These are phyloP conservation scores for Zaprionus bogoriensis DNA, from an alignment of 2,888 invertebrate genomes.

Conservation along the genomic window DNA sequence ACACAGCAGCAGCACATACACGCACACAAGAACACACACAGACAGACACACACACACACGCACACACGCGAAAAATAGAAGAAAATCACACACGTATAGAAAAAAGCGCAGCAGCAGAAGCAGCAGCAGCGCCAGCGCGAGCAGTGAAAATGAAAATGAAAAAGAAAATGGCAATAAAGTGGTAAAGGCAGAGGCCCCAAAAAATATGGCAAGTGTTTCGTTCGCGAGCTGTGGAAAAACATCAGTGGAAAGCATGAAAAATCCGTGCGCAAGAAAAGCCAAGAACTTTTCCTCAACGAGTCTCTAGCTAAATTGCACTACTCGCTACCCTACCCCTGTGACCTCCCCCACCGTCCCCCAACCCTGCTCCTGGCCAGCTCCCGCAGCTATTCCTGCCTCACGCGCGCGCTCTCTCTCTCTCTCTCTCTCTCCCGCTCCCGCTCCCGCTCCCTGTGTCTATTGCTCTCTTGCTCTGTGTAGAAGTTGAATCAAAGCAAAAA, in stretches of 20 bases:
- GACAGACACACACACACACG: conserved; percentile 2
- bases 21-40: conserved; percentile 34
- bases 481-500: conserved; percentile 63
- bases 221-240: conserved; percentile 13
- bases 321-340: conserved; percentile 5
- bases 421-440: conserved; percentile 14
- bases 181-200: conserved; percentile 43
- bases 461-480: conserved; percentile 47
- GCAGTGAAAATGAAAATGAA: conserved; percentile 50
- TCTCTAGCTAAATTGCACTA: conserved; percentile 51
- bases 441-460: conserved; percentile 23
- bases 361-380: conserved; percentile 2
- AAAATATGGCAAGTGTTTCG: conserved; percentile 41
- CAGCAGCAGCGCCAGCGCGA: conserved; percentile 46
- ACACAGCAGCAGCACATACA: conserved; percentile 48
- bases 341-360: not conserved
- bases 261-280: conserved; percentile 29
- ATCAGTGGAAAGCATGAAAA: conserved; percentile 25
- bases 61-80: conserved; percentile 27
- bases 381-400: conserved; percentile 1
- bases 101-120: conserved; percentile 54
- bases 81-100: conserved; percentile 57
- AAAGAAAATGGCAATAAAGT: conserved; percentile 49
- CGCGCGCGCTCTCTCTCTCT: conserved; percentile 16
- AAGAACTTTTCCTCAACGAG: conserved; percentile 5